Evolutionary conservation across 2,888 invertebrate genomes (phyloP).

Genomic region (Eupithecia dodoneata): DNA sequence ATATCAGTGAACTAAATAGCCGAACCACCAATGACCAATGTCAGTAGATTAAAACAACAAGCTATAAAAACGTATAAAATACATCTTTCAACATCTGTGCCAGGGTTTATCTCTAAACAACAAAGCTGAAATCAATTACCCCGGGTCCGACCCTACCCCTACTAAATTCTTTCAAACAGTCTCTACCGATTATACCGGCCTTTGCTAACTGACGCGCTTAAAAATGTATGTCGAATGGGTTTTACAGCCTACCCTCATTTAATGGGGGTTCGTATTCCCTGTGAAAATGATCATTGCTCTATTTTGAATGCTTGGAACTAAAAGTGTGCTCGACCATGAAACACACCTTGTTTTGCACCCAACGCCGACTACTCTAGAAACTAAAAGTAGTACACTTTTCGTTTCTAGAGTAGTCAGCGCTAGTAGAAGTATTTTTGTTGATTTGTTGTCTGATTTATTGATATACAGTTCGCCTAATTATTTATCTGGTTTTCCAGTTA

Average conservation of each 20-base stretch:
- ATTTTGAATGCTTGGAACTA: slow-evolving; percentile 6
- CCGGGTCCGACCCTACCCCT: slow-evolving; percentile 45
- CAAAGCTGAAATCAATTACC: slow-evolving; percentile 50
- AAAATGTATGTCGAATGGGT: slow-evolving; percentile 43
- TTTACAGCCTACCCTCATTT: slow-evolving; percentile 37
- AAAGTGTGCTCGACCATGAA: background rate
- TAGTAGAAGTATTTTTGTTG: too few relatives aligned
- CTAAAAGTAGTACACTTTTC: too few relatives aligned
- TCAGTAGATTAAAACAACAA: slow-evolving; percentile 19
- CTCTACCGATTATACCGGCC: slow-evolving; percentile 39
- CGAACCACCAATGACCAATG: too few relatives aligned
- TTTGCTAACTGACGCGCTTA: slow-evolving; percentile 44
- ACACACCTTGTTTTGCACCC: too few relatives aligned
- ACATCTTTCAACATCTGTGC: slow-evolving; percentile 39
- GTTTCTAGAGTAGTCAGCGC: too few relatives aligned
- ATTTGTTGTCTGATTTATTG: too few relatives aligned
- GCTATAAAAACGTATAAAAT: slow-evolving; percentile 32
- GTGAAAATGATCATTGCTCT: slow-evolving; percentile 17
- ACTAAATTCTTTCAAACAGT: slow-evolving; percentile 48
- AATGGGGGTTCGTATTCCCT: slow-evolving; percentile 23
- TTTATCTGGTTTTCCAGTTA: too few relatives aligned
- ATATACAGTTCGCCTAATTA: too few relatives aligned
- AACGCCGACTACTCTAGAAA: too few relatives aligned
- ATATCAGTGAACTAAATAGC: too few relatives aligned
- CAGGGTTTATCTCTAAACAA: slow-evolving; percentile 45